Conservation (phyloP, 2,113 vertebrate genomes). For the Chelonoidis abingdonii region DNA sequence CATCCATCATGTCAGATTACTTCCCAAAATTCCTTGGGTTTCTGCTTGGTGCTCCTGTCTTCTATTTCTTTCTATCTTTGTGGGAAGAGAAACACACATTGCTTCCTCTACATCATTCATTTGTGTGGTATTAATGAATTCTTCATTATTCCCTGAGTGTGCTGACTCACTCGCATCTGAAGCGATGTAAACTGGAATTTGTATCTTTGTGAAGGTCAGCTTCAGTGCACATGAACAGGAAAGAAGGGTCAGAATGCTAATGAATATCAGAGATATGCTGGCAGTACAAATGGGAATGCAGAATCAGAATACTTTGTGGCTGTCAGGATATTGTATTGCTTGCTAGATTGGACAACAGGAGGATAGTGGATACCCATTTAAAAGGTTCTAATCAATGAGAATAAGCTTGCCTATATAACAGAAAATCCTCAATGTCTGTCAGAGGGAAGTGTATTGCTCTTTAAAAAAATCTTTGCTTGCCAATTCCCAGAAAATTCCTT, state of each 20-base stretch:
- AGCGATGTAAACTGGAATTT: conserved; percentile 70
- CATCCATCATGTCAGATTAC: conserved; percentile 49
- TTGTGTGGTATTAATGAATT: conserved; percentile 67
- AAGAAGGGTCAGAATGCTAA: conserved; percentile 68
- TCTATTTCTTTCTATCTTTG: conserved; percentile 57
- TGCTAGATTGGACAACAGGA: not conserved
- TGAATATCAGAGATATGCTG: conserved; percentile 12
- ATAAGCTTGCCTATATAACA: not conserved
- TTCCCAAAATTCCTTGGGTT: conserved; percentile 58
- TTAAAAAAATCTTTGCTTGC: conserved; percentile 9
- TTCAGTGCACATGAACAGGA: conserved; percentile 63
- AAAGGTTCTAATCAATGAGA: conserved; percentile 58
- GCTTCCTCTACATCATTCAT: conserved; percentile 64
- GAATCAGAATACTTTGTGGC: conserved; percentile 45
- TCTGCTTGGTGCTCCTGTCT: conserved; percentile 33
- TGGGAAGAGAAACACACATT: conserved; percentile 56
- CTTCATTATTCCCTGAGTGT: conserved; percentile 66
- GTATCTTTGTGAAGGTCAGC: conserved; percentile 66
- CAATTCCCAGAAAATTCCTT: conserved; percentile 11
- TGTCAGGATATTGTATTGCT: conserved; percentile 37
- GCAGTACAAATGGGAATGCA: conserved; percentile 55
- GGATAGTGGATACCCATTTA: conserved; percentile 30
- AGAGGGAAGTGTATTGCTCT: conserved; percentile 20
- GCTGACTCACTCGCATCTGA: conserved; percentile 60
- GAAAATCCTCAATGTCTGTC: conserved; percentile 47